Evolutionary conservation across 2,113 vertebrate species (phyloP).

Genomic region (Candoia aspera): DNA sequence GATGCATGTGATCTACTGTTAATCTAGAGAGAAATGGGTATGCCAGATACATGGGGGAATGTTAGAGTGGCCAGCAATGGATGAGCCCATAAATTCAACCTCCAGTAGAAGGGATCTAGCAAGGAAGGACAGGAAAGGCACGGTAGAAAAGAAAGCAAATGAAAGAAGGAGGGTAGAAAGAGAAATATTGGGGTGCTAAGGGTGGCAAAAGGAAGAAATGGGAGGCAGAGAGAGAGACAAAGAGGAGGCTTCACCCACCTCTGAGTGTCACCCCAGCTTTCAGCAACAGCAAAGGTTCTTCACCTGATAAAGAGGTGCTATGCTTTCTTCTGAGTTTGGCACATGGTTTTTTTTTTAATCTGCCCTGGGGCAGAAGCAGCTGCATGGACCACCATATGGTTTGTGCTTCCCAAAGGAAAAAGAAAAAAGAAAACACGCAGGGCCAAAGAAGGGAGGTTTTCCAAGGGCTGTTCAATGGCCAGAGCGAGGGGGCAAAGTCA

Average conservation of each 20-base stretch:
- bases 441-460: conserved; percentile 57
- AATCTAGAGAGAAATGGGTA: background rate
- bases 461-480: conserved; percentile 44
- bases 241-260: background rate
- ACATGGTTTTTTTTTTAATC: background rate
- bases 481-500: conserved; percentile 54
- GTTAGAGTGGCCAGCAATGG: background rate
- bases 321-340: background rate
- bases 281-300: background rate
- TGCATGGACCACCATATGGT: accelerated
- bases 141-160: background rate
- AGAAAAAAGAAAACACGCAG: conserved; percentile 44
- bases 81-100: background rate
- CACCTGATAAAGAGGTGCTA: no score
- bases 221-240: background rate
- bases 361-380: background rate
- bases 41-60: background rate
- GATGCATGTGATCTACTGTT: background rate
- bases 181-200: no score
- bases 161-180: background rate
- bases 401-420: background rate
- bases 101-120: no score
- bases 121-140: background rate
- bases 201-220: background rate
- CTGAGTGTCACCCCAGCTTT: background rate